These are phyloP conservation scores for Fregetta grallaria DNA, from an alignment of 2,113 vertebrate genomes.

Conservation along the genomic window DNA sequence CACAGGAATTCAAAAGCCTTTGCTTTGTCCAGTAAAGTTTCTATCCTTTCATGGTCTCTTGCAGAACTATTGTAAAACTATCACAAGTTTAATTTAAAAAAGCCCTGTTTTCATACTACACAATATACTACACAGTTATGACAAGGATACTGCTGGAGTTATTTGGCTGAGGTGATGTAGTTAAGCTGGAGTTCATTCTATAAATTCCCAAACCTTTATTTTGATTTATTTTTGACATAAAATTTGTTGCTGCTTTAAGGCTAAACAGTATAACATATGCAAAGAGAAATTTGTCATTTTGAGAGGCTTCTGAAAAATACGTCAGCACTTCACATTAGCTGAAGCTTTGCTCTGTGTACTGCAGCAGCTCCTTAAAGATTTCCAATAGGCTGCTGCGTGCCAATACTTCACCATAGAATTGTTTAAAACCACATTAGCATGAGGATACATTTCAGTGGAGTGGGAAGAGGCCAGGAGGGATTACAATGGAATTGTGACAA, in stretches of 20 bases:
- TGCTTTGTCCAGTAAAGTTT: conserved; percentile 35
- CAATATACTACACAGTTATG: neutral
- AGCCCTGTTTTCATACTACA: neutral
- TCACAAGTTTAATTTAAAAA: neutral
- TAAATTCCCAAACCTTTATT: neutral
- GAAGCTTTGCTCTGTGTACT: neutral
- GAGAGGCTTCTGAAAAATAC: neutral
- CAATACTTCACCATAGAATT: neutral
- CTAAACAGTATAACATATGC: neutral
- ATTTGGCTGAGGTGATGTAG: neutral
- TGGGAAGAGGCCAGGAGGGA: neutral
- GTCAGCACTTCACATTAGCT: neutral
- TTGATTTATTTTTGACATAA: conserved; percentile 31
- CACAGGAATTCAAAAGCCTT: conserved; percentile 17
- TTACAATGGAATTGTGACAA: neutral
- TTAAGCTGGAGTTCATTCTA: neutral
- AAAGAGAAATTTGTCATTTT: conserved; percentile 17
- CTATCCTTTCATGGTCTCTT: neutral
- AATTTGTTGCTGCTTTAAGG: neutral
- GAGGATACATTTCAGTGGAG: neutral
- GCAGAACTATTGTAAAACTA: conserved; percentile 19
- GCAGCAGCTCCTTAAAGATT: conserved; percentile 15
- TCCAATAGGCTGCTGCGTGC: neutral
- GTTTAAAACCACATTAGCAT: neutral
- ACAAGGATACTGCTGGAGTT: neutral